Evolutionary conservation across 2,113 vertebrate genomes (phyloP), one percentile per base, ranked within the genome.

Genomic region (Ciconia stormi): DNA sequence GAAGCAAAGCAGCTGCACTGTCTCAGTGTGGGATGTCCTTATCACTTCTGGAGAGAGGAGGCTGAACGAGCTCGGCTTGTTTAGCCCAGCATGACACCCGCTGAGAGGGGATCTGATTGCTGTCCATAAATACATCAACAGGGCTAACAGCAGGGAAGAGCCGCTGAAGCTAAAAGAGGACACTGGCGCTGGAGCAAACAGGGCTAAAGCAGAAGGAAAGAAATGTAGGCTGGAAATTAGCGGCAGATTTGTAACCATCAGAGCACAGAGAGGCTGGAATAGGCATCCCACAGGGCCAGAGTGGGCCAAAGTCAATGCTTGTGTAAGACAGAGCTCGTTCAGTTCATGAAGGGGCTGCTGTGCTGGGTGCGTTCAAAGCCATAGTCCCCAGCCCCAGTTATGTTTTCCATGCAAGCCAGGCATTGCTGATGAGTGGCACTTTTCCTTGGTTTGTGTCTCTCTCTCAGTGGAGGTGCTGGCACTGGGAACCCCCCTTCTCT

Each of bases 41-140:
- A 91, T 49, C 74, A 32, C 16, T 90, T 90, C 53, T 94, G 82
- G 78, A 87, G 81, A 80, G 81, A 69, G 61, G 30, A 93, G 81
- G 70, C 49, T 72, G 66, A 90, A 92, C 2, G 74, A 88, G 49
- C 95, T 95, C 0, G 12, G 96, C 93, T 97, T 96, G 96, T 95
- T 96, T 95, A 96, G 85, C 93, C 92, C 96, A 96, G 93, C 92
- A 95, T 5, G 90, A 96, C 87, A 94, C 96, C 93, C 4, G 40
- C 92, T 95, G 96, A 90, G 95, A 96, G 84, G 87, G 90, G 87
- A 96, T 95, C 95, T 95, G 93, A 95, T 95, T 94, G 96, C 95
- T 93, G 82, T 66, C 95, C 92, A 88, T 96, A 96, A 97, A 97
- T 96, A 96, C 84, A 18, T 96, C 96, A 96, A 90, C 93, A 89